Percentiles rank a stretch among this genome's conserved stretches.
These are phyloP conservation scores for Latrodectus hesperus DNA, from an alignment of 2,888 invertebrate genomes.

Conservation along the genomic window DNA sequence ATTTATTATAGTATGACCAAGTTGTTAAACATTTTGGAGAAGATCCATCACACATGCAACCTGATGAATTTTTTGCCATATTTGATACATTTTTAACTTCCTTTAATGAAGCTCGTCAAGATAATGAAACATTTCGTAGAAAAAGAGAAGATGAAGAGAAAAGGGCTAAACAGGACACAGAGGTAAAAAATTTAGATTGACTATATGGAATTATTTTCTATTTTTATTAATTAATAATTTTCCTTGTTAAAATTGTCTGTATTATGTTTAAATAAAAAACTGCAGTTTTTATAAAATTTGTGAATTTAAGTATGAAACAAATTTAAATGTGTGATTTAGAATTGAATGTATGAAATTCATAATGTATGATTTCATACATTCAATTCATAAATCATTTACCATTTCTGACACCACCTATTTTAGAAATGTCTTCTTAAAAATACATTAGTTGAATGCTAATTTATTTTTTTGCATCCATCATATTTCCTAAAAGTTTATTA, in stretches of 20 bases:
- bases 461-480: background rate
- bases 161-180: conserved; percentile 89
- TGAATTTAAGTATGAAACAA: too few relatives aligned
- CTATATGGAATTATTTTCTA: background rate
- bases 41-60: conserved; percentile 84
- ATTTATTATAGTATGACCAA: conserved; percentile 83
- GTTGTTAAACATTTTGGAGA: conserved; percentile 93
- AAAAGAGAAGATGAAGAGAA: conserved; percentile 93
- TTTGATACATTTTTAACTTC: conserved; percentile 90
- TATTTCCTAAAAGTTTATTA: background rate
- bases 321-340: too few relatives aligned
- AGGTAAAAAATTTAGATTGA: conserved; percentile 76
- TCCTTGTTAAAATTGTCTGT: too few relatives aligned
- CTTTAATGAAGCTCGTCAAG: conserved; percentile 88
- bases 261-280: too few relatives aligned
- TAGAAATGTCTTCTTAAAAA: background rate
- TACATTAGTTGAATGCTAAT: background rate
- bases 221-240: background rate
- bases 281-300: too few relatives aligned
- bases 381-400: too few relatives aligned
- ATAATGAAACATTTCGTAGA: conserved; percentile 88
- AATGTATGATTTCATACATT: too few relatives aligned
- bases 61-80: conserved; percentile 94
- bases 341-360: too few relatives aligned
- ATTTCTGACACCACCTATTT: background rate